Evolutionary conservation across 2,888 invertebrate genomes (phyloP).

Genomic region (Apantesis nais): DNA sequence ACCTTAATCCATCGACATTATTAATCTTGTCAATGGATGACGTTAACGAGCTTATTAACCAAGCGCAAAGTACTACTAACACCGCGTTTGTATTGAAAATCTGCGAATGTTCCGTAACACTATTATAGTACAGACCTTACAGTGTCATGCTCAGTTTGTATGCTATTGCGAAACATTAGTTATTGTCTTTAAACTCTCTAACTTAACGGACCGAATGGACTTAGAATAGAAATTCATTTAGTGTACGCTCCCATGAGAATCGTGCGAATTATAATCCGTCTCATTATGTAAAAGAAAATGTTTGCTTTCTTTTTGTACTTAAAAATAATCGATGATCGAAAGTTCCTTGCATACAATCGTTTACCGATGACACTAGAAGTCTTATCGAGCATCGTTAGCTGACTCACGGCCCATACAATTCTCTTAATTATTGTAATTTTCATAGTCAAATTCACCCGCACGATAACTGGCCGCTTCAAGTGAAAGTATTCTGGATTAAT

Average conservation of each 20-base stretch:
- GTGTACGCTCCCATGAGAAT: constrained; percentile 63
- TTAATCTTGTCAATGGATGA: constrained; percentile 24
- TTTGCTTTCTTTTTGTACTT: constrained; percentile 71
- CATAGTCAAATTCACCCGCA: constrained; percentile 71
- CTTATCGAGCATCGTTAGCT: constrained; percentile 76
- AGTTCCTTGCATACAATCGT: constrained; percentile 73
- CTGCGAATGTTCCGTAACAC: constrained; percentile 47
- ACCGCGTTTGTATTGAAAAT: constrained; percentile 48
- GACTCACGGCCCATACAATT: constrained; percentile 78
- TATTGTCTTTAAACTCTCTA: constrained; percentile 63
- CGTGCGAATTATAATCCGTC: constrained; percentile 73
- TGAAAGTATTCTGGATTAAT: constrained; percentile 83
- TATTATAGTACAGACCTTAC: constrained; percentile 39
- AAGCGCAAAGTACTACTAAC: constrained; percentile 33
- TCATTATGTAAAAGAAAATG: constrained; percentile 75
- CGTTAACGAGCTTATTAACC: constrained; percentile 32
- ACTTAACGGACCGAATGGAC: constrained; percentile 48
- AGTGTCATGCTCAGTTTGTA: constrained; percentile 55
- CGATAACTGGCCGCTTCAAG: constrained; percentile 67
- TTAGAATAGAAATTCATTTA: constrained; percentile 58
- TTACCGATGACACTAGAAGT: constrained; percentile 69
- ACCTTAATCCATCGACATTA: constrained; percentile 18
- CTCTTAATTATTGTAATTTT: constrained; percentile 80
- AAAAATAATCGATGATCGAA: constrained; percentile 70
- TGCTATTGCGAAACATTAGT: constrained; percentile 59